Conservation (phyloP, 2,888 invertebrate genomes). For the Trichogramma dendrolimi region DNA sequence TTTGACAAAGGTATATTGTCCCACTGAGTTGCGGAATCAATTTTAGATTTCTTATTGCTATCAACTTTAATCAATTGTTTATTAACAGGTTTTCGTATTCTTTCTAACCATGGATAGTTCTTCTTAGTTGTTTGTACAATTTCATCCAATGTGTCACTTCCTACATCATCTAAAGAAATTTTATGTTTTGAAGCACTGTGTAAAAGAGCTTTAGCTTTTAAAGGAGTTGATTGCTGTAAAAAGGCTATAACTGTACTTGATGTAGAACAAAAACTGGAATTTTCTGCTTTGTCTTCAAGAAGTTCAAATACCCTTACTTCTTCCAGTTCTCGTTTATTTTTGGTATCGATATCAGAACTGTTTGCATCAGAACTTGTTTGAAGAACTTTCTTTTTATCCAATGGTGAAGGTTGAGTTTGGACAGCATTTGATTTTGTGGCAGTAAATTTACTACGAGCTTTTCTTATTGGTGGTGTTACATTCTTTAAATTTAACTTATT, state of each 20-base stretch:
- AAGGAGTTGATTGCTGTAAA: conserved; percentile 51
- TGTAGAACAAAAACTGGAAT: conserved; percentile 69
- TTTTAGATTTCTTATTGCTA: not conserved
- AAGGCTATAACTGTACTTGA: conserved; percentile 62
- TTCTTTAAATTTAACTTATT: conserved; percentile 38
- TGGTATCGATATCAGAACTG: conserved; percentile 41
- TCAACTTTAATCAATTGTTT: not conserved
- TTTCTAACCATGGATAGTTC: conserved; percentile 16
- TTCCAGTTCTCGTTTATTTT: conserved; percentile 55
- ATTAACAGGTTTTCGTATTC: not conserved
- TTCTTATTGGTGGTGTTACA: conserved; percentile 36
- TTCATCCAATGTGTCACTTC: conserved; percentile 30
- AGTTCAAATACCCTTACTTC: conserved; percentile 75
- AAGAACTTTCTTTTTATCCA: conserved; percentile 4
- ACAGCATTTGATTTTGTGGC: conserved; percentile 16
- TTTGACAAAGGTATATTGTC: conserved; percentile 14
- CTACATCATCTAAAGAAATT: conserved; percentile 20
- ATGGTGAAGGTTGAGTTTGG: not conserved
- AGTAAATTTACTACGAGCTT: conserved; percentile 33
- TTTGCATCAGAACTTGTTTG: conserved; percentile 32
- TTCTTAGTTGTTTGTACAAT: conserved; percentile 30
- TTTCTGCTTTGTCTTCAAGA: conserved; percentile 69
- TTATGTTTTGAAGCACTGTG: conserved; percentile 25
- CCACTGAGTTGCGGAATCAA: conserved; percentile 15
- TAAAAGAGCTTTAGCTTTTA: conserved; percentile 32